A percentile compares a stretch with the other conserved stretches of the same genome.
Conservation (phyloP, 2,113 vertebrate genomes). For the Lethenteron reissneri region DNA sequence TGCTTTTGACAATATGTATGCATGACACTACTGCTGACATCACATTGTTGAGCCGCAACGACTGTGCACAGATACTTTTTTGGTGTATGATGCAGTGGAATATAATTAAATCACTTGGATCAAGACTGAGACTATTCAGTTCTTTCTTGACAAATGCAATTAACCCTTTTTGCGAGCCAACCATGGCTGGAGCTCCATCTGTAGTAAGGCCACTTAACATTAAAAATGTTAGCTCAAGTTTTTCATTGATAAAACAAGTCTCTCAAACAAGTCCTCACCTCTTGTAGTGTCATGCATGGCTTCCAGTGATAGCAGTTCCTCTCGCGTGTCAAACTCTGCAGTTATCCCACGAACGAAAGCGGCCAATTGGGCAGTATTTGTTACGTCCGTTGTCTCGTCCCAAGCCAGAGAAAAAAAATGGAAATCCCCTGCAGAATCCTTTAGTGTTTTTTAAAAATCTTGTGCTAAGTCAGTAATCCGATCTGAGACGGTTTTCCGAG, state of each 20-base stretch:
- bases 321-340: conserved; percentile 10
- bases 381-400: conserved; percentile 13
- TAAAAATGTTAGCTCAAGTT: conserved; percentile 10
- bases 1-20: conserved; percentile 14
- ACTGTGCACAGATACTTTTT: conserved; percentile 12
- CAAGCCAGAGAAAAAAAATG: conserved; percentile 13
- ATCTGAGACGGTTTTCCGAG: conserved; percentile 12
- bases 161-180: conserved; percentile 11
- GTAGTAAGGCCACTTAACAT: conserved; percentile 11
- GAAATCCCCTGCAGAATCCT: conserved; percentile 6
- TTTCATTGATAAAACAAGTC: conserved; percentile 6
- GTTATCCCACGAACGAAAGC: conserved; percentile 11
- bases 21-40: conserved; percentile 6
- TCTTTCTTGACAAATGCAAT: conserved; percentile 12
- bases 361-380: conserved; percentile 12
- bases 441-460: conserved; percentile 12
- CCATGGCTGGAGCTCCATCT: conserved; percentile 11
- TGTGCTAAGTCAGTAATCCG: conserved; percentile 12
- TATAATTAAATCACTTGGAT: conserved; percentile 12
- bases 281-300: conserved; percentile 10
- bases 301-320: conserved; percentile 13
- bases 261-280: conserved; percentile 12
- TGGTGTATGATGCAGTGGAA: conserved; percentile 14
- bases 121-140: conserved; percentile 8
- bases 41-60: conserved; percentile 9